phyloP scores from a whole-genome alignment of 2,888 invertebrate species.

The Drosophila paracracens region DNA sequence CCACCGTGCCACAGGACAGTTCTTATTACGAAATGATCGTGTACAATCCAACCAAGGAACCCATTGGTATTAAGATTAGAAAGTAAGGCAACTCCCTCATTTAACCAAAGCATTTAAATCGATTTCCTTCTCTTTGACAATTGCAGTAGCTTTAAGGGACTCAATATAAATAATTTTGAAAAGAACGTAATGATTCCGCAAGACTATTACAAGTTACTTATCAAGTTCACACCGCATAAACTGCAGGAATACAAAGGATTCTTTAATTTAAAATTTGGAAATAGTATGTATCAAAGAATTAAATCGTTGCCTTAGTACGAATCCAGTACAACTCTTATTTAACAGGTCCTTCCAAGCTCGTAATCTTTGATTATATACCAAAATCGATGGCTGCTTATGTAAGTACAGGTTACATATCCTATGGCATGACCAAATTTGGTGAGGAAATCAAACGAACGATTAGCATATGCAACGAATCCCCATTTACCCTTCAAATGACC shows the following conservation, averaged over 20 bases:
- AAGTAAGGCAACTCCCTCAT: constrained; percentile 25
- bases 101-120: background rate
- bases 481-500: constrained; percentile 15
- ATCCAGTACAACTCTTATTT: background rate
- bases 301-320: no score
- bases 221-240: constrained; percentile 54
- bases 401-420: constrained; percentile 49
- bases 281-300: constrained; percentile 33
- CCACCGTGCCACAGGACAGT: constrained; percentile 48
- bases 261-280: constrained; percentile 71
- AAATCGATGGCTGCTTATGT: constrained; percentile 58
- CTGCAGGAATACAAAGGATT: constrained; percentile 49
- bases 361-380: constrained; percentile 56
- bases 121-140: background rate
- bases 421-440: constrained; percentile 62
- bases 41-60: constrained; percentile 64
- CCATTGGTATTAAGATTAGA: constrained; percentile 37
- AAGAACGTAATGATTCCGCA: constrained; percentile 13
- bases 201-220: constrained; percentile 56
- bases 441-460: constrained; percentile 49
- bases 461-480: constrained; percentile 76
- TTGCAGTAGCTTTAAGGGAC: constrained; percentile 50
- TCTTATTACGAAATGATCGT: constrained; percentile 70
- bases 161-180: constrained; percentile 31
- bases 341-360: constrained; percentile 45